phyloP scores from a whole-genome alignment of 2,797 vertebrate species.

The Craterocephalus amniculus region DNA sequence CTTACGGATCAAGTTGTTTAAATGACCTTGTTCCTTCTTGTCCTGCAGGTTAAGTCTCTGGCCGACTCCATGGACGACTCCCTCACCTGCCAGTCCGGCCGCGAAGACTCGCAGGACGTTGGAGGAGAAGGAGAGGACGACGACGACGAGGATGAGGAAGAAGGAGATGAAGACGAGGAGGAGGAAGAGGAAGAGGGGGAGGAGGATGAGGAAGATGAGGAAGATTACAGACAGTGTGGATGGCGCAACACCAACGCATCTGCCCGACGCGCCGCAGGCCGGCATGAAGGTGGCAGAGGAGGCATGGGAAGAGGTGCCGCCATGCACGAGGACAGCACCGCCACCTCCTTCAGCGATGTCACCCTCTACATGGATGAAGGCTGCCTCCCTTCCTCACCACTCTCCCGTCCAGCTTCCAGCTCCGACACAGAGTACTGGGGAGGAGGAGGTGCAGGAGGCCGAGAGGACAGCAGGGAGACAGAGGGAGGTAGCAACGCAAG shows the following conservation, averaged over 20 bases:
- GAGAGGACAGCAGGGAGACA: constrained; percentile 85
- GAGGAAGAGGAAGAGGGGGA: constrained; percentile 80
- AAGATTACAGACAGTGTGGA: constrained; percentile 78
- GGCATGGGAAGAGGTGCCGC: constrained; percentile 80
- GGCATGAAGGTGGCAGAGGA: constrained; percentile 66
- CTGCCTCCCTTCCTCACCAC: constrained; percentile 85
- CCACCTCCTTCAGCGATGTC: constrained; percentile 92
- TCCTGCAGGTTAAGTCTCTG: constrained; percentile 87
- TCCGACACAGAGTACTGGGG: constrained; percentile 88
- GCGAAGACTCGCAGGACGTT: constrained; percentile 83
- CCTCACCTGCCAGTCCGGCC: constrained; percentile 86
- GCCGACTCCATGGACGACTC: constrained; percentile 94
- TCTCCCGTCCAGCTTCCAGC: constrained; percentile 87
- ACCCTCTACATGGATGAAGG: constrained; percentile 93
- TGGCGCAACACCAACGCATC: constrained; percentile 73
- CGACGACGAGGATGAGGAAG: constrained; percentile 73
- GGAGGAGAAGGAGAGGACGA: constrained; percentile 80
- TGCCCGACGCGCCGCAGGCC: constrained; percentile 58
- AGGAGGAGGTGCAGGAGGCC: constrained; percentile 69
- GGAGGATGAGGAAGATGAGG: constrained; percentile 78
- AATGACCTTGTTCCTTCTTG: not conserved
- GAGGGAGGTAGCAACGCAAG: constrained; percentile 83
- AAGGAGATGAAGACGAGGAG: constrained; percentile 75
- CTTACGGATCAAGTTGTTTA: too few relatives aligned
- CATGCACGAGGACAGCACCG: constrained; percentile 91